phyloP scores from a whole-genome alignment of 1,140 invertebrate species.

The Chironomus tepperi region DNA sequence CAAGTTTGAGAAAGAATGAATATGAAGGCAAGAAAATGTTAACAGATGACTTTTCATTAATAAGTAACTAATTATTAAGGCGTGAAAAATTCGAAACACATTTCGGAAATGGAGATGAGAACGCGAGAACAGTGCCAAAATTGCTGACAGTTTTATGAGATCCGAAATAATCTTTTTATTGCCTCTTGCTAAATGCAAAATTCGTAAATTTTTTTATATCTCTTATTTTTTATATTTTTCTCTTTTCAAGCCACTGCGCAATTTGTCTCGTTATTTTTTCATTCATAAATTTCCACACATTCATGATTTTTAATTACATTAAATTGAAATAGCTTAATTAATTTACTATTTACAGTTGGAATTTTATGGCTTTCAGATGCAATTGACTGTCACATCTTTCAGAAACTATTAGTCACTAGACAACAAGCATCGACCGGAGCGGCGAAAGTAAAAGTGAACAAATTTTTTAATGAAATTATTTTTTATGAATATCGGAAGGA shows the following conservation, averaged over 20 bases:
- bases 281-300: background rate
- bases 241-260: background rate
- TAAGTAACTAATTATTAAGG: conserved; percentile 19
- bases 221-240: background rate
- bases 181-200: conserved; percentile 20
- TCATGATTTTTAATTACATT: conserved; percentile 2
- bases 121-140: background rate
- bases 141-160: conserved; percentile 22
- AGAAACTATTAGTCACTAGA: background rate
- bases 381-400: background rate
- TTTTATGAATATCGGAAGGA: background rate
- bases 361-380: conserved; percentile 2
- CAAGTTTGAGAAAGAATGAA: background rate
- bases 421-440: background rate
- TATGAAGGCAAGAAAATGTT: background rate
- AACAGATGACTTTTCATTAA: conserved; percentile 23
- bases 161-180: conserved; percentile 18
- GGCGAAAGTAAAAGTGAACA: background rate
- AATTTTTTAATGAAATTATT: too few relatives aligned
- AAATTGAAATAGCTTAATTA: background rate
- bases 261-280: too few relatives aligned
- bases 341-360: conserved; percentile 14
- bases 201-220: background rate
- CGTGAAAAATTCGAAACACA: conserved; percentile 23
- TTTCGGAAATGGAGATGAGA: conserved; percentile 18